These are phyloP conservation scores for Mimachlamys varia DNA, from an alignment of 2,888 invertebrate genomes.

Conservation along the genomic window DNA sequence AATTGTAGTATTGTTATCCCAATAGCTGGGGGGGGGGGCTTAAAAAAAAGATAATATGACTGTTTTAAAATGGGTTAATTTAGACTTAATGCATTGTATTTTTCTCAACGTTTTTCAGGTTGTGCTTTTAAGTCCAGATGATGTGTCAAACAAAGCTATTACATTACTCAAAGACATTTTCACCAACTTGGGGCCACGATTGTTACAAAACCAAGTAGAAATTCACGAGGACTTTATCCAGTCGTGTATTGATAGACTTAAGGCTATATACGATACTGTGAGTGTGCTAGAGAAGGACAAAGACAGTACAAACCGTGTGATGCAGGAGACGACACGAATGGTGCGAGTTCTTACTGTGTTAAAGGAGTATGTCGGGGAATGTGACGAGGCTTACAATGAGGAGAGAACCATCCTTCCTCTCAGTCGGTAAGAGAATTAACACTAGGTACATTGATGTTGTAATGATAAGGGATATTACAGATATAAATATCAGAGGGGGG, in stretches of 20 bases:
- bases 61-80: too few species aligned
- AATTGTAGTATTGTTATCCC: too few species aligned
- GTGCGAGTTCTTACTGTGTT: constrained; percentile 94
- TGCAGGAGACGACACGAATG: constrained; percentile 91
- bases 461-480: too few species aligned
- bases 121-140: constrained; percentile 93
- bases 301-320: constrained; percentile 83
- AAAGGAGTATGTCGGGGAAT: constrained; percentile 97
- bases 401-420: constrained; percentile 95
- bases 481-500: too few species aligned
- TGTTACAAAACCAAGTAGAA: constrained; percentile 88
- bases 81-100: too few species aligned
- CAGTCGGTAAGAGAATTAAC: constrained; percentile 84
- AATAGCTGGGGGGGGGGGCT: too few species aligned
- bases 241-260: constrained; percentile 94
- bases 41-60: too few species aligned
- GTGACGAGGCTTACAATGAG: constrained; percentile 88
- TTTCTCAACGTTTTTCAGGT: constrained; percentile 84
- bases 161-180: constrained; percentile 95
- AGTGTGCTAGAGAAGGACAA: constrained; percentile 81
- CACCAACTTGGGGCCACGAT: constrained; percentile 94
- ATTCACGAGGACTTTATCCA: constrained; percentile 96
- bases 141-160: constrained; percentile 95
- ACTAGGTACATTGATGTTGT: too few species aligned
- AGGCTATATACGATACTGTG: constrained; percentile 89